Percentiles rank a stretch among this genome's conserved stretches.
Conservation (phyloP, 2,888 invertebrate species). For the Pristionchus arcanus region DNA sequence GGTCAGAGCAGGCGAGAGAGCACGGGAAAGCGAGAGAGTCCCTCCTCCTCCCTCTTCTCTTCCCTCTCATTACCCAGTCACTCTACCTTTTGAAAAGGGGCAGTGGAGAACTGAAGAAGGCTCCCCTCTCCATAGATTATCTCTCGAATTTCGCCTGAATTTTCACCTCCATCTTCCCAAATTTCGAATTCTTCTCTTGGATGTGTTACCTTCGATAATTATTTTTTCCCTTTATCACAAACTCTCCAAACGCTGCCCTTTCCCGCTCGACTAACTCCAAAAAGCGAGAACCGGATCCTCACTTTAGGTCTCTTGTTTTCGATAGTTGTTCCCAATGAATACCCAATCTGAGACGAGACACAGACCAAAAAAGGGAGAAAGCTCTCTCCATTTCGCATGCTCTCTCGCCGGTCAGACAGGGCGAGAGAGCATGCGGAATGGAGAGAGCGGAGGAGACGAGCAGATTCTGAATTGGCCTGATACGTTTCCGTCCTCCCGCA, state of each 20-base stretch:
- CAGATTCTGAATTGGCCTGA: conserved; percentile 26
- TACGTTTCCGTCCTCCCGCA: background rate
- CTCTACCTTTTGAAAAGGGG: conserved; percentile 6
- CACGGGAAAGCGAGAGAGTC: background rate
- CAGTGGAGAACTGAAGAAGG: background rate
- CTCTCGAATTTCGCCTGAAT: background rate
- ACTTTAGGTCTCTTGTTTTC: conserved; percentile 32
- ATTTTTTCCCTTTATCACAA: no score
- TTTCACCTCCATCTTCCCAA: background rate
- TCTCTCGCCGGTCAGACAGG: background rate
- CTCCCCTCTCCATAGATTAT: background rate
- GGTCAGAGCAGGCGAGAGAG: background rate
- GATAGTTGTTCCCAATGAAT: conserved; percentile 2
- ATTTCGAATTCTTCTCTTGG: no score
- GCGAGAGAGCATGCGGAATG: background rate
- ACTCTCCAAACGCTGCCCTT: background rate
- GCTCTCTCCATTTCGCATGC: background rate
- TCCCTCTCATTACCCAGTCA: conserved; percentile 6
- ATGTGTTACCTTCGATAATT: no score
- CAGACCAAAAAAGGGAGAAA: background rate
- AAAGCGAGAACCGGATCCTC: background rate
- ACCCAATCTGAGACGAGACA: background rate
- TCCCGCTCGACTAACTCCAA: background rate
- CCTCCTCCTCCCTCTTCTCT: background rate
- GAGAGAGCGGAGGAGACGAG: background rate